A percentile compares a stretch with the other conserved stretches of the same genome.
These are phyloP conservation scores for Conops quadrifasciatus DNA, from an alignment of 2,888 invertebrate species.

Conservation along the genomic window DNA sequence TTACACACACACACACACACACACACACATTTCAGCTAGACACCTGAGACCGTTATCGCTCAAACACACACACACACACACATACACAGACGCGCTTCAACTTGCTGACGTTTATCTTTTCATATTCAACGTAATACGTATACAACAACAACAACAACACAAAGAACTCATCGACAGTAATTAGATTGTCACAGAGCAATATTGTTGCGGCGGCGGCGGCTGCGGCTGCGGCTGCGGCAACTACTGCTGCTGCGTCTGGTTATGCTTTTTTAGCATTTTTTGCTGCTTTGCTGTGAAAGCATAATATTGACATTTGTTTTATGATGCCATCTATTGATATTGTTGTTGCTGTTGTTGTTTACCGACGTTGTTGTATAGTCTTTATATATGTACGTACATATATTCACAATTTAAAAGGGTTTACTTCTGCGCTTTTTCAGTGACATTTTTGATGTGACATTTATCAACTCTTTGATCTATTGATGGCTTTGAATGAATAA, in stretches of 20 bases:
- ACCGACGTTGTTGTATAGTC: too few relatives aligned
- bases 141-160: conserved; percentile 20
- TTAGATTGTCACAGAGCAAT: conserved; percentile 39
- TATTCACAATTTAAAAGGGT: neutral
- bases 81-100: neutral
- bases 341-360: too few relatives aligned
- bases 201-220: conserved; percentile 13
- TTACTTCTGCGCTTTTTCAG: neutral
- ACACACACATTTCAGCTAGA: too few relatives aligned
- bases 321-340: too few relatives aligned
- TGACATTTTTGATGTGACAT: neutral
- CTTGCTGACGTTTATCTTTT: neutral
- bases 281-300: neutral
- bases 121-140: neutral
- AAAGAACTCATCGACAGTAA: conserved; percentile 39
- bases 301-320: too few relatives aligned
- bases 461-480: conserved; percentile 21
- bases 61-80: conserved; percentile 3
- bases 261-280: conserved; percentile 5
- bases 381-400: too few relatives aligned
- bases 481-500: conserved; percentile 9
- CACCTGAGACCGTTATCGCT: neutral
- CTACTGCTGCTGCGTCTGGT: neutral
- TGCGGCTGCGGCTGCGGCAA: too few relatives aligned
- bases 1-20: conserved; percentile 2